Percentiles rank a stretch among this genome's conserved stretches.
Evolutionary conservation across 2,888 invertebrate genomes (phyloP).

Genomic region (Sesamia inferens): DNA sequence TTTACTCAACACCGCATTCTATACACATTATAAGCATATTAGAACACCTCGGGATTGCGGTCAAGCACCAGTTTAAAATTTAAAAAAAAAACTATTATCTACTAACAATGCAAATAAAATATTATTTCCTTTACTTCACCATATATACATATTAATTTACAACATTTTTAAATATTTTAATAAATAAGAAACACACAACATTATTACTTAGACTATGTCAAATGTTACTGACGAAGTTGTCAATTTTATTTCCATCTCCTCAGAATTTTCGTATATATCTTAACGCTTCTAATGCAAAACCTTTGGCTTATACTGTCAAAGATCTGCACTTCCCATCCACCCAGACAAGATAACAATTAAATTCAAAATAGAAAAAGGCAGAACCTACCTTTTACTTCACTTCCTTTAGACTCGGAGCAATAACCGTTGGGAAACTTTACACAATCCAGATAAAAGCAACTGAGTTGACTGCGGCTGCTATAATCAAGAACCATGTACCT

Average conservation of each 20-base stretch:
- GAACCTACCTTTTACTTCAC: constrained; percentile 17
- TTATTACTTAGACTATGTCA: no score
- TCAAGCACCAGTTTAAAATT: no score
- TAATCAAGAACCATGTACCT: constrained; percentile 79
- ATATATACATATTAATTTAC: no score
- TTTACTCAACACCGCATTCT: no score
- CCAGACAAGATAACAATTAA: constrained; percentile 38
- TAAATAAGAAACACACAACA: no score
- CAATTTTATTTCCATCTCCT: not conserved
- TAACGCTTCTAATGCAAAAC: not conserved
- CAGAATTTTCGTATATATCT: not conserved
- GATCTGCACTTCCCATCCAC: not conserved
- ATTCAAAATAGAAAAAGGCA: constrained; percentile 39
- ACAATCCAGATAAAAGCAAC: constrained; percentile 67
- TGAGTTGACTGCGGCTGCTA: constrained; percentile 62
- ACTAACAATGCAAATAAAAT: no score
- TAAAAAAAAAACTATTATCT: no score
- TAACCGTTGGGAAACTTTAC: constrained; percentile 65
- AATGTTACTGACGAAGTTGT: no score
- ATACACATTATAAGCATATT: no score
- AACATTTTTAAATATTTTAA: no score
- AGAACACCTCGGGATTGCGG: no score
- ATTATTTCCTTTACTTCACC: no score
- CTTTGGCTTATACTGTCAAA: not conserved
- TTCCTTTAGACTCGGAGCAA: constrained; percentile 57